phyloP scores from a whole-genome alignment of 2,113 vertebrate species.

The Phrynosoma platyrhinos region DNA sequence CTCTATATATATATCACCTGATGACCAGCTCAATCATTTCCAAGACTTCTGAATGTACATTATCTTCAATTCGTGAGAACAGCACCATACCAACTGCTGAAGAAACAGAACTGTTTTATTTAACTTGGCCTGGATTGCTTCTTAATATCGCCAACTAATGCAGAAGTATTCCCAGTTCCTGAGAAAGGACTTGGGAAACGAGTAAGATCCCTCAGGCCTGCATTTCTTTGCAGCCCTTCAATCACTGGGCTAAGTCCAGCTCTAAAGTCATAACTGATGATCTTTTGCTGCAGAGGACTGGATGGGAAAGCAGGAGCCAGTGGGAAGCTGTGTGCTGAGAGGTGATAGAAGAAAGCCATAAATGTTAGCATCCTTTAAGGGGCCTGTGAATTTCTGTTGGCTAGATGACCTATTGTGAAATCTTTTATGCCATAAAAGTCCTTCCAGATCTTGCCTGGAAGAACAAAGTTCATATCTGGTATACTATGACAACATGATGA shows the following conservation, averaged over 20 bases:
- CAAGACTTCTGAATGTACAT: neutral
- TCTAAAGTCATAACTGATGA: neutral
- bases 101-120: neutral
- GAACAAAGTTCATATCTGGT: neutral
- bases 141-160: neutral
- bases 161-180: neutral
- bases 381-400: neutral
- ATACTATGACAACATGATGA: constrained; percentile 1
- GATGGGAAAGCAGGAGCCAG: neutral
- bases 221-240: neutral
- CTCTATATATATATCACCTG: neutral
- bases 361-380: neutral
- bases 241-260: neutral
- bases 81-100: too few species aligned
- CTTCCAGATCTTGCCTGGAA: neutral
- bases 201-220: neutral
- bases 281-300: neutral
- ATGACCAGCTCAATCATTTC: neutral
- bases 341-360: neutral
- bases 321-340: neutral
- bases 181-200: neutral
- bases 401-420: neutral
- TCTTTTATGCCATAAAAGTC: neutral
- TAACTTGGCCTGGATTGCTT: neutral
- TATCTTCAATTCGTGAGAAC: neutral